These are phyloP conservation scores for Euproctis similis DNA, from an alignment of 2,888 invertebrate species.

Conservation along the genomic window DNA sequence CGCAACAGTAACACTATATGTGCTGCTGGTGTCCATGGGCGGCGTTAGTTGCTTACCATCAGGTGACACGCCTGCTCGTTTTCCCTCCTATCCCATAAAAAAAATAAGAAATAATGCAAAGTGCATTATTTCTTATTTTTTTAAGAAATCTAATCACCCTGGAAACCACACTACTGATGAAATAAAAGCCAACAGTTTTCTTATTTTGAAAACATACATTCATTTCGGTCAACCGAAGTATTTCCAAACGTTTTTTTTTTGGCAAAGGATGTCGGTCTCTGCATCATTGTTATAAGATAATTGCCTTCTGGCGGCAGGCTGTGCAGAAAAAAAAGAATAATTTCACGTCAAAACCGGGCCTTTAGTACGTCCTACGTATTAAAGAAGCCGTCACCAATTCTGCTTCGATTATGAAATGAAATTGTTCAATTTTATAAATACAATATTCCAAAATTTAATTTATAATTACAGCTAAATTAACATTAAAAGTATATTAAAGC, in stretches of 20 bases:
- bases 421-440: slow-evolving; percentile 14
- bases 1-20: no score
- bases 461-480: no score
- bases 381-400: slow-evolving; percentile 22
- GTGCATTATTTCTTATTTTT: no score
- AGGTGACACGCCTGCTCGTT: no score
- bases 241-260: slow-evolving; percentile 24
- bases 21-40: no score
- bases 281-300: slow-evolving; percentile 33
- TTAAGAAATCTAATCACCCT: not conserved
- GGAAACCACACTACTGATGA: not conserved
- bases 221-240: slow-evolving; percentile 11
- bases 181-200: slow-evolving; percentile 7
- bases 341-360: slow-evolving; percentile 29
- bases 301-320: slow-evolving; percentile 24
- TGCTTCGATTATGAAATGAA: slow-evolving; percentile 15
- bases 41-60: no score
- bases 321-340: slow-evolving; percentile 32
- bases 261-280: slow-evolving; percentile 20
- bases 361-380: no score
- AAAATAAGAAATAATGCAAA: no score
- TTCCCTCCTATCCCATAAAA: no score
- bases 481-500: no score
- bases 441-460: no score
- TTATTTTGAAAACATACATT: slow-evolving; percentile 9